Base-by-base conservation (phyloP, 2,888 invertebrate species). In the Nematopogon swammerdamellus region DNA sequence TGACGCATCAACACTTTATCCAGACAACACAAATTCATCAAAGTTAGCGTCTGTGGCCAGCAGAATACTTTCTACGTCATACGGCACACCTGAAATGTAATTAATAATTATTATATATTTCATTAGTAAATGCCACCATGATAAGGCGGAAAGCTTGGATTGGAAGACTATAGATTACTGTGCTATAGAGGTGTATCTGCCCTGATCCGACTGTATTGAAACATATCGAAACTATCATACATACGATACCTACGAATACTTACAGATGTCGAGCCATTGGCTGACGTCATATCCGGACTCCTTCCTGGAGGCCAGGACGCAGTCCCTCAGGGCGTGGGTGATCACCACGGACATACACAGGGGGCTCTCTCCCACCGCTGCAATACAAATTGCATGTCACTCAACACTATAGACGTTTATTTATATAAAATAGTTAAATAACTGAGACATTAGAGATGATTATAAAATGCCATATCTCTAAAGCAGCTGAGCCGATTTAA, bases 281-380 rank as follows among this genome's bases (percentile, higher is more conserved):
- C 51, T 56, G 0, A 58, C 47, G 42, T 68, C 63, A 45, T 73
- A 67, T 0, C 73, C 72, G 0, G 75, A 74, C 1, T 75, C 70
- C 36, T 60, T 64, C 19, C 75, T 62, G 0, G 76, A 76, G 50
- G 68, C 72, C 53, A 62, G 55, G 25, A 77, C 74, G 47, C 74
- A 74, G 11, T 63, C 57, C 3, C 74, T 56, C 8, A 77, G 54
- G 0, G 64, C 70, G 18, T 74, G 72, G 0, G 60, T 64, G 43
- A 77, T 59, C 0, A 71, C 68, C 51, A 72, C 61, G 0, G 72
- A 57, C 0, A 64, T 60, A 49, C 75, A 74, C 0, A 72, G 63
- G 0, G 72, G 76, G 74, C 76, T 73, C 53, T 77, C 77, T 0
- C 77, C 77, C 2, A 72, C 74, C 18, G 77, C 77, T 77, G 55